Percentiles rank a stretch among this genome's conserved stretches.
These are phyloP conservation scores for Eulemur rufifrons DNA, from an alignment of 2,113 vertebrate species.

Conservation along the genomic window DNA sequence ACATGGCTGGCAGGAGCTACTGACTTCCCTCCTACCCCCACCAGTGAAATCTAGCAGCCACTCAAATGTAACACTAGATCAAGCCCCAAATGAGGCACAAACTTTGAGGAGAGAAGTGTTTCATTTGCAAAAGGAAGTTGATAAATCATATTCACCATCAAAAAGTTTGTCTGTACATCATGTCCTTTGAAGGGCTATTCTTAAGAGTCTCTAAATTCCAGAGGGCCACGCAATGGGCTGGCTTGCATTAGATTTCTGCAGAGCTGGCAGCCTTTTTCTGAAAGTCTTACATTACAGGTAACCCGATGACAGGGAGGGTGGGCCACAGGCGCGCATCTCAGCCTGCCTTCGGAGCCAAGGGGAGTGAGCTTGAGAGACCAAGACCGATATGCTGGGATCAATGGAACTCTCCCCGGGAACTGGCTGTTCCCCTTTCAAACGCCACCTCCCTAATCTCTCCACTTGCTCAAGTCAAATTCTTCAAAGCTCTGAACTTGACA, in stretches of 20 bases:
- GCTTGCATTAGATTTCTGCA: slow-evolving; percentile 67
- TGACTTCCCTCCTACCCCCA: not conserved
- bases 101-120: not conserved
- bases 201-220: slow-evolving; percentile 63
- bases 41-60: not conserved
- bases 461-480: slow-evolving; percentile 61
- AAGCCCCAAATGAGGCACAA: not conserved
- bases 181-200: slow-evolving; percentile 68
- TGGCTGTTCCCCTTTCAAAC: slow-evolving; percentile 65
- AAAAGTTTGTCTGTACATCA: slow-evolving; percentile 55
- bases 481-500: slow-evolving; percentile 69
- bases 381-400: slow-evolving; percentile 51
- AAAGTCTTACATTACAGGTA: slow-evolving; percentile 77
- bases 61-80: not conserved
- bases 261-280: slow-evolving; percentile 62
- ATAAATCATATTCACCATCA: slow-evolving; percentile 36
- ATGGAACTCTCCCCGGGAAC: slow-evolving; percentile 50
- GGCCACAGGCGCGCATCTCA: slow-evolving; percentile 34
- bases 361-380: not conserved
- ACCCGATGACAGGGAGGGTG: slow-evolving; percentile 68
- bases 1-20: not conserved
- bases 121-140: slow-evolving; percentile 39
- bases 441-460: slow-evolving; percentile 63
- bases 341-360: not conserved
- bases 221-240: not conserved